Evolutionary conservation across 1,140 invertebrate genomes (phyloP).

Genomic region (Drosophila repleta): DNA sequence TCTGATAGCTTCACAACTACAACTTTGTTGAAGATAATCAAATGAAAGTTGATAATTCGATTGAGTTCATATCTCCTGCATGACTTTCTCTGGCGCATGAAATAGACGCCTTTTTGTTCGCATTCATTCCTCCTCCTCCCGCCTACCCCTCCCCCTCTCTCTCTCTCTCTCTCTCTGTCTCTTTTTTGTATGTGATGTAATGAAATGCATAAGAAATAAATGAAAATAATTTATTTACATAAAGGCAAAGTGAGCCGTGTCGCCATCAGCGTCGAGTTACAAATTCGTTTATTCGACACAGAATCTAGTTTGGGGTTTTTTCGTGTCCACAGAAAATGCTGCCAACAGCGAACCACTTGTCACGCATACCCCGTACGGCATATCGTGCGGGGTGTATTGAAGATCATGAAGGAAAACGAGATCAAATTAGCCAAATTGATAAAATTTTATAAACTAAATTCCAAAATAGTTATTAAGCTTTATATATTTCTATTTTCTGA

Average conservation of each 20-base stretch:
- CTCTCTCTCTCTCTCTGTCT: no score
- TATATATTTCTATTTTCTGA: background rate
- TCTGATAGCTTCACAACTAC: background rate
- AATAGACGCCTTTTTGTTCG: background rate
- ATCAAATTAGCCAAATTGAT: background rate
- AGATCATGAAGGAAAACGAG: no score
- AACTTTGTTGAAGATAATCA: background rate
- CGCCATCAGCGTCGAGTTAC: slow-evolving; percentile 54
- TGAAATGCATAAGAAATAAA: slow-evolving; percentile 3
- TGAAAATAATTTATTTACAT: slow-evolving; percentile 51
- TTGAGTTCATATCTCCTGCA: no score
- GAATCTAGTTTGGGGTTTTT: slow-evolving; percentile 8
- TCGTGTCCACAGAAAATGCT: slow-evolving; percentile 32
- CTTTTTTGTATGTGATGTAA: no score
- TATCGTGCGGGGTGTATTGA: background rate
- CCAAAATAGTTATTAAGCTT: no score
- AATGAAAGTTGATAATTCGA: no score
- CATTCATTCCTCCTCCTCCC: no score
- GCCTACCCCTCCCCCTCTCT: no score
- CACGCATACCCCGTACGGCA: background rate
- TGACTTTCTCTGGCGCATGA: no score
- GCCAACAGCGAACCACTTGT: slow-evolving; percentile 11
- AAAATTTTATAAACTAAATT: no score
- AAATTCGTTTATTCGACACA: slow-evolving; percentile 53
- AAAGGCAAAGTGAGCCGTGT: slow-evolving; percentile 52